Evolutionary conservation across 2,113 vertebrate species (phyloP).

Genomic region (Herpetotheres cachinnans): DNA sequence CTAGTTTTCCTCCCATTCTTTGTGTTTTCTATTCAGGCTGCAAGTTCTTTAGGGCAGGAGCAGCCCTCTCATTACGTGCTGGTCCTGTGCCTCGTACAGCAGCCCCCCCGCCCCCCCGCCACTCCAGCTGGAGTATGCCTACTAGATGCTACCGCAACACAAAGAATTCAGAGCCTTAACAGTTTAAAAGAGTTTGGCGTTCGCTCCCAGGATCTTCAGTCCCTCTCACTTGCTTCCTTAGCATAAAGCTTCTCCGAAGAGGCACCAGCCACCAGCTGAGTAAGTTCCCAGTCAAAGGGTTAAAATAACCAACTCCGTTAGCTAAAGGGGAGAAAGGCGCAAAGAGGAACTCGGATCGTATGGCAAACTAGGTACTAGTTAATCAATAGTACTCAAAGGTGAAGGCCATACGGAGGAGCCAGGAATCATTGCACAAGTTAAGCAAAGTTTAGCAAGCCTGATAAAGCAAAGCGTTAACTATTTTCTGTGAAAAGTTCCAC

Average conservation of each 20-base stretch:
- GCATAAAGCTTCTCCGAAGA: slow-evolving; percentile 5
- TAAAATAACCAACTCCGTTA: slow-evolving; percentile 34
- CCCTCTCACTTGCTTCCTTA: not conserved
- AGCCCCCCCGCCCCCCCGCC: not conserved
- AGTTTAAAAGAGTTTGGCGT: not conserved
- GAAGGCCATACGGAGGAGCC: slow-evolving; percentile 61
- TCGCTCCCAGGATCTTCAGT: not conserved
- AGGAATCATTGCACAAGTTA: slow-evolving; percentile 70
- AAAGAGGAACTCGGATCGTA: slow-evolving; percentile 47
- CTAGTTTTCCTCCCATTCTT: slow-evolving; percentile 31
- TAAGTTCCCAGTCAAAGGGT: slow-evolving; percentile 44
- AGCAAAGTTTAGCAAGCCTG: slow-evolving; percentile 69
- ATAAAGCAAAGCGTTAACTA: slow-evolving; percentile 70
- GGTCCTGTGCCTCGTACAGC: not conserved
- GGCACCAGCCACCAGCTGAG: not conserved
- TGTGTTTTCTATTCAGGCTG: slow-evolving; percentile 30
- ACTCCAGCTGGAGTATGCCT: not conserved
- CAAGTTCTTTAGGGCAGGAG: slow-evolving; percentile 19
- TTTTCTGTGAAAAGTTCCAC: slow-evolving; percentile 69
- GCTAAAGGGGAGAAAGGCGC: slow-evolving; percentile 47
- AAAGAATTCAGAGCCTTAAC: slow-evolving; percentile 7
- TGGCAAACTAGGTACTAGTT: slow-evolving; percentile 55
- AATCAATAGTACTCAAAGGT: slow-evolving; percentile 71
- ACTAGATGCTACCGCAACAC: not conserved
- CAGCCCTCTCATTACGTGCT: not conserved